Evolutionary conservation across 2,797 vertebrate species (phyloP).

Genomic region (Nannoperca obscura): DNA sequence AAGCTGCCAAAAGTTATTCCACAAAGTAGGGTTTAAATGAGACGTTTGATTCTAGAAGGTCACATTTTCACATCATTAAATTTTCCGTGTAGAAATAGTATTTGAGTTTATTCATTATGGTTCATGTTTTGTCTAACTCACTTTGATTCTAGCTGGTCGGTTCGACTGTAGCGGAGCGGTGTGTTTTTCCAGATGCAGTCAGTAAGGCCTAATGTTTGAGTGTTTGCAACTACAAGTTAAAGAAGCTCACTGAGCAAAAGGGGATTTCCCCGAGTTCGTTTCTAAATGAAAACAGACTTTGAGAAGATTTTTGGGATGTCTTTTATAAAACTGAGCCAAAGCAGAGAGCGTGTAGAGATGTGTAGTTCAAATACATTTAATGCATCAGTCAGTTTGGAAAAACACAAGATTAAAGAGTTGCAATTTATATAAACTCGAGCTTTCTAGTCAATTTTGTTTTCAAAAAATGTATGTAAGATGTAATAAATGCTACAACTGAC

Average conservation of each 20-base stretch:
- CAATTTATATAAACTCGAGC: neutral
- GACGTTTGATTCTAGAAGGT: neutral
- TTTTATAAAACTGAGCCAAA: constrained; percentile 14
- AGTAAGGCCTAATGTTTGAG: constrained; percentile 18
- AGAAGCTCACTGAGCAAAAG: constrained; percentile 21
- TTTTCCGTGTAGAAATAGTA: no score
- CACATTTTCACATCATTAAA: neutral
- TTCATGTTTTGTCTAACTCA: neutral
- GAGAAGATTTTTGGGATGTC: constrained; percentile 9
- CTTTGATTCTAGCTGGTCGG: constrained; percentile 1
- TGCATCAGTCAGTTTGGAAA: neutral
- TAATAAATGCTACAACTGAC: neutral
- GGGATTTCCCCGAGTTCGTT: constrained; percentile 54
- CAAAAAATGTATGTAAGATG: neutral
- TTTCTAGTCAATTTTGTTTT: neutral
- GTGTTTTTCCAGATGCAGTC: constrained; percentile 20
- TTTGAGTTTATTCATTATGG: neutral
- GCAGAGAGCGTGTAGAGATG: neutral
- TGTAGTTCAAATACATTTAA: neutral
- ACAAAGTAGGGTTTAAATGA: neutral
- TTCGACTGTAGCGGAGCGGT: neutral
- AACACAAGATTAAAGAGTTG: neutral
- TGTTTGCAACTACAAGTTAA: constrained; percentile 19
- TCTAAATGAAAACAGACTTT: constrained; percentile 19
- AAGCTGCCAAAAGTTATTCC: neutral